Conservation (phyloP, 1,140 invertebrate species). For the Rhizoglyphus robini region DNA sequence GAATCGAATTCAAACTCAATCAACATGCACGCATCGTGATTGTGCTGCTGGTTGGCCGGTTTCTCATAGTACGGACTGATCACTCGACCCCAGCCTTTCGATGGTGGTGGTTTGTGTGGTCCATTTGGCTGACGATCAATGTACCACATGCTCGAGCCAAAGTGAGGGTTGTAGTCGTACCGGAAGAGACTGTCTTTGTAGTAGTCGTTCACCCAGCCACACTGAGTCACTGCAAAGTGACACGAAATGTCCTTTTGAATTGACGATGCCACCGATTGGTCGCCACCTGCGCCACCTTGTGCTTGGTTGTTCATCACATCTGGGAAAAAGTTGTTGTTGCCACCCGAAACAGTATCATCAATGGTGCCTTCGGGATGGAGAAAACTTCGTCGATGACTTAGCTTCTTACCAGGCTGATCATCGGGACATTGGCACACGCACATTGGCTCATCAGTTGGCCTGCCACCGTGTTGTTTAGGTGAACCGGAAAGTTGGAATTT, state of each 20-base stretch:
- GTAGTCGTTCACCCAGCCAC: neutral
- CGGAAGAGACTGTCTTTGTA: neutral
- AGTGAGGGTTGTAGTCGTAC: neutral
- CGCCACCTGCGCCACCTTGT: neutral
- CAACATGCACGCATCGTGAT: slow-evolving; percentile 9
- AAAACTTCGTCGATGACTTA: too few species aligned
- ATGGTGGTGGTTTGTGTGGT: neutral
- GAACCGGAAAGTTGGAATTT: too few species aligned
- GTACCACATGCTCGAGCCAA: neutral
- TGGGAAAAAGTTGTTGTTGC: too few species aligned
- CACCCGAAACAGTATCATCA: too few species aligned
- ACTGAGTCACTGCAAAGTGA: neutral
- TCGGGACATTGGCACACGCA: too few species aligned
- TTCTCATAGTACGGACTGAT: neutral
- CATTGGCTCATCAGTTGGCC: too few species aligned
- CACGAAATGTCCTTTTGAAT: neutral
- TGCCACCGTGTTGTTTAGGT: too few species aligned
- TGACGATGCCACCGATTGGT: neutral
- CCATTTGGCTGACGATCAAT: neutral
- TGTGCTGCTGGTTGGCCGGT: neutral
- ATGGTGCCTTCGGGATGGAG: too few species aligned
- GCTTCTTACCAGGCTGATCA: too few species aligned
- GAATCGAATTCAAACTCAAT: slow-evolving; percentile 16
- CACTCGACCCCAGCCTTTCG: neutral
- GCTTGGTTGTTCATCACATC: too few species aligned